Base-by-base conservation (phyloP, 1,140 invertebrate genomes). In the Orchesella cincta region DNA sequence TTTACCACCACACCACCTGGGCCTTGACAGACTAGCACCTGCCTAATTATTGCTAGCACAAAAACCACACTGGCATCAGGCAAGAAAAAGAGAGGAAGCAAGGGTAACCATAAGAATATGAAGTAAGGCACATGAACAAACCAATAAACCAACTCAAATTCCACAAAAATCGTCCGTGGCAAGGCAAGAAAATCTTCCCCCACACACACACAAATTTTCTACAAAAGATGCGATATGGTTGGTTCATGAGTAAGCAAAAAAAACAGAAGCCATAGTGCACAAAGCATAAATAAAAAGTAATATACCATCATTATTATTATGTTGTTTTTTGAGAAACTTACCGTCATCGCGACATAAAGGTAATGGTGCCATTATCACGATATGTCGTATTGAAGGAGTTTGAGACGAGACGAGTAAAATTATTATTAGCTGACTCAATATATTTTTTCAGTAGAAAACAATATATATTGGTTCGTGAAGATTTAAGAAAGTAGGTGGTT, bases 21-120 rank as follows among this genome's bases (percentile, higher is more conserved):
- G 62, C 26, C 26, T 67, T 67, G 62, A 67, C 54, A 67, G 29
- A 67, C 31, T 29, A 67, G 62, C 62, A 67, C 62, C 62, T 67
- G 62, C 62, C 62, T 67, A 67, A 67, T 67, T 67, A 67, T 67
- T 67, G 31, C 14, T n/a, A 67, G 62, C 31, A 67, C 28, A 67
- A 29, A 67, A 67, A 67, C 62, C 62, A 67, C 62, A 31, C 62
- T 67, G 31, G 62, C 62, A 67, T 67, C 62, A 67, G 62, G 62
- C 62, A 33, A 67, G 31, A 33, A 67, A 67, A 67, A 31, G 33
- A 33, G 62, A 33, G 31, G 62, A 33, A 67, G 28, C 28, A 33
- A 67, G 62, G 31, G 62, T 33, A 67, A 67, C 26, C 28, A 8
- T 28, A 12, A 18, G 62, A 67, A 33, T 67, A 67, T 31, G 62